Base-by-base conservation (phyloP, 1,140 invertebrate species). In the Calephelis virginiensis region DNA sequence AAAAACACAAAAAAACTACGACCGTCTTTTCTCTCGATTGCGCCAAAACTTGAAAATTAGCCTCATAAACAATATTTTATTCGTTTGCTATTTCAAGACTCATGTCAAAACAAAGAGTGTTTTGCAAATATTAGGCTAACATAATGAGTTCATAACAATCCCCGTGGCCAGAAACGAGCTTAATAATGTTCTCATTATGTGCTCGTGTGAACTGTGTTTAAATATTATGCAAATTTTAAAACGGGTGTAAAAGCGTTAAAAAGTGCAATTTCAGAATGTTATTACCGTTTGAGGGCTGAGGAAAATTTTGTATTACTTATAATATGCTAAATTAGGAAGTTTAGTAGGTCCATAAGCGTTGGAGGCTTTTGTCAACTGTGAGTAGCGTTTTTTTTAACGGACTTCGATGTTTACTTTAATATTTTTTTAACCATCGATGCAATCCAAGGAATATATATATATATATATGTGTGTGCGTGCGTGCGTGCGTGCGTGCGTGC, bases 131-230 rank as follows among this genome's bases (percentile, higher is more conserved):
- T 53, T 53, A 53, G 28, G 49, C 49, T 53, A 53, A 53, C 49
- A 28, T 53, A 53, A 53, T 53, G 49, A 53, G 49, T 53, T 53
- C 49, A 53, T 53, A 53, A 53, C 49, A 53, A 53, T 53, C 10
- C 14, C 28, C 5, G 49, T 17, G 49, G 49, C 49, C 14, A 17
- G 49, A 14, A 9, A 53, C 14, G 49, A 53, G 49, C 49, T 53
- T 53, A 53, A 53, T 53, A 53, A 53, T 53, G 14, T 53, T 28
- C 49, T 28, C 49, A 17, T 17, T 17, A 53, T 13, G 49, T 53
- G 49, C 49, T 53, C 48, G 48, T 49, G 48, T 53, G 49, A 53
- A 53, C 49, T 17, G 49, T 14, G 49, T 17, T 53, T 53, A 53
- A 53, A 53, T 53, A 11, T 17, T 53, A 53, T 53, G 49, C 14